Evolutionary conservation across 2,888 invertebrate genomes (phyloP), one percentile per base, ranked within the genome.

Genomic region (Brenthis hecate): DNA sequence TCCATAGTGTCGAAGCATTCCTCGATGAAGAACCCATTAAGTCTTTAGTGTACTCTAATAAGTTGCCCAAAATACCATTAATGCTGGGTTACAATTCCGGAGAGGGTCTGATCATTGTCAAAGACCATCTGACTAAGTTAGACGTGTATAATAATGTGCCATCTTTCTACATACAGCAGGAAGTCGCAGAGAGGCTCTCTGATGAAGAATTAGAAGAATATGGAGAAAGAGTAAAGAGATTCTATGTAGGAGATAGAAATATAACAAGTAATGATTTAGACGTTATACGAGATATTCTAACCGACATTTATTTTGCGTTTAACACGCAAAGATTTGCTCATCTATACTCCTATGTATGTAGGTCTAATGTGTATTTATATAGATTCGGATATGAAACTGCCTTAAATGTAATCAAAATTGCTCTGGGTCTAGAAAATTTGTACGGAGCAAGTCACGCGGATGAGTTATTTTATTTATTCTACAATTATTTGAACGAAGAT

Each of bases 361-460:
- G 74, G 6, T 5, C 53, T 50, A 80, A 84, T 0, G 70, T 81
- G 0, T 89, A 81, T 60, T 76, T 88, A 76, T 89, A 87, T 51
- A 80, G 77, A 65, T 88, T 90, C 68, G 81, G 85, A 56, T 85
- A 80, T 56, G 79, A 79, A 4, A 86, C 85, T 0, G 81, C 86
- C n/a, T 78, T 89, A 56, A 90, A 89, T 72, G 55, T 86, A 13
- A 62, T 86, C 1, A 89, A 87, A 65, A 73, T 73, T 14, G 68
- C 71, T 19, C 55, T 73, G 16, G 72, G 69, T 11, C 67, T 71
- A 0, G 50, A 50, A 0, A 62, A 80, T 5, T 70, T 84, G 56
- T 74, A 81, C 77, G 94, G 93, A 0, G 89, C 86, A 0, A 84
- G 85, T 43, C 94, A 94, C 56, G 89, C 86, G 0, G 94, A 94